phyloP scores from a whole-genome alignment of 2,113 vertebrate species.

The Plotosus lineatus region DNA sequence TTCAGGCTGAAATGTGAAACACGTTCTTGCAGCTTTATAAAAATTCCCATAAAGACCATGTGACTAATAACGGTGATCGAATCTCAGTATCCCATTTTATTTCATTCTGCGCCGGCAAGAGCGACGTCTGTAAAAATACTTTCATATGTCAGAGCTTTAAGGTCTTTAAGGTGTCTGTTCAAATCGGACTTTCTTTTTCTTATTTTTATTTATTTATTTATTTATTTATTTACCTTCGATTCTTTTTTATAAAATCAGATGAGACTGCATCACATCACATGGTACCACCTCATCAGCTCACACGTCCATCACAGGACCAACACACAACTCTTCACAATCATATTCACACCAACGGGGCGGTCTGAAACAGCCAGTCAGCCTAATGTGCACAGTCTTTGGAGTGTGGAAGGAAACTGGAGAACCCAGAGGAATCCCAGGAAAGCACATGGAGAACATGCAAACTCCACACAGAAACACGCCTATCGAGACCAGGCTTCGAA shows the following conservation, averaged over 20 bases:
- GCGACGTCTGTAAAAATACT: not conserved
- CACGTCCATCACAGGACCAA: no score
- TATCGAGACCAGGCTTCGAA: no score
- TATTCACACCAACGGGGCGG: no score
- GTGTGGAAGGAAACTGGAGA: no score
- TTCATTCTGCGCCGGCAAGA: not conserved
- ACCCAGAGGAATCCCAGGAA: no score
- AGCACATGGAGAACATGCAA: no score
- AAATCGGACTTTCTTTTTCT: not conserved
- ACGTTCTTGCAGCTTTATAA: conserved; percentile 23
- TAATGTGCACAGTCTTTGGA: no score
- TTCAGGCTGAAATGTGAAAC: not conserved
- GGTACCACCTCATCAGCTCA: no score
- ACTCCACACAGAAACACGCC: no score
- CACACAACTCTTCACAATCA: no score
- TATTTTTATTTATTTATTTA: not conserved
- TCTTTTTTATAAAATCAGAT: not conserved
- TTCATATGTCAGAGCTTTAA: not conserved
- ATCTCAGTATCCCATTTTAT: conserved; percentile 12
- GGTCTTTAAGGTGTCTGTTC: not conserved
- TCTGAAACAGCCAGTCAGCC: no score
- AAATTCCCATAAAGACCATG: not conserved
- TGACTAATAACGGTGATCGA: conserved; percentile 7
- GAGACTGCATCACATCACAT: not conserved
- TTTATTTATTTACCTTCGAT: no score